Conservation (phyloP, 2,113 vertebrate genomes). For the Lepisosteus osseus region DNA sequence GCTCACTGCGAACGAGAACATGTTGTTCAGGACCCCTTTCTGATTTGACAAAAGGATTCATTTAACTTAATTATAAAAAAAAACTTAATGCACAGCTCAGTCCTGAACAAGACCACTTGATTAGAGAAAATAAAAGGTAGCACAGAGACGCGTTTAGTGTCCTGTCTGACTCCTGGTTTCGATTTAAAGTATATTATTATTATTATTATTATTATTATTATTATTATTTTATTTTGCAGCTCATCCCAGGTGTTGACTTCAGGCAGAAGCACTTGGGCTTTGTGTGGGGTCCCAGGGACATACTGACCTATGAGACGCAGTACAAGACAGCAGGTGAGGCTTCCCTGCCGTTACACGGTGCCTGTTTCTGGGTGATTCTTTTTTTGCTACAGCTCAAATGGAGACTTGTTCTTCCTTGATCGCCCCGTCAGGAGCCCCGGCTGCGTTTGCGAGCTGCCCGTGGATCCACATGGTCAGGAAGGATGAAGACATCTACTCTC, state of each 20-base stretch:
- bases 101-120: neutral
- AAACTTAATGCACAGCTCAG: no score
- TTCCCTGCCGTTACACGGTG: neutral
- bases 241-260: slow-evolving; percentile 72
- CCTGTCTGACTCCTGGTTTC: neutral
- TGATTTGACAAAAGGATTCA: no score
- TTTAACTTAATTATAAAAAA: no score
- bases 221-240: slow-evolving; percentile 50
- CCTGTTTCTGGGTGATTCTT: neutral
- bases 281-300: slow-evolving; percentile 88
- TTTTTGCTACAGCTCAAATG: neutral
- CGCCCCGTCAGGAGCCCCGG: slow-evolving; percentile 32
- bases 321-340: slow-evolving; percentile 66
- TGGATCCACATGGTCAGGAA: slow-evolving; percentile 75
- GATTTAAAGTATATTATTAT: neutral
- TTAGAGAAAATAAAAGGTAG: no score
- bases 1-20: no score
- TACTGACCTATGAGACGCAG: slow-evolving; percentile 81
- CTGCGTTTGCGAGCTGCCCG: slow-evolving; percentile 38
- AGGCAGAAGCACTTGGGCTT: slow-evolving; percentile 80
- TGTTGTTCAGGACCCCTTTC: no score
- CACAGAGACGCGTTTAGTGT: no score
- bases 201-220: neutral
- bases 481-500: slow-evolving; percentile 86
- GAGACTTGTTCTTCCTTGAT: neutral